These are phyloP conservation scores for Globicephala melas DNA, from an alignment of 2,113 vertebrate genomes.

Conservation along the genomic window DNA sequence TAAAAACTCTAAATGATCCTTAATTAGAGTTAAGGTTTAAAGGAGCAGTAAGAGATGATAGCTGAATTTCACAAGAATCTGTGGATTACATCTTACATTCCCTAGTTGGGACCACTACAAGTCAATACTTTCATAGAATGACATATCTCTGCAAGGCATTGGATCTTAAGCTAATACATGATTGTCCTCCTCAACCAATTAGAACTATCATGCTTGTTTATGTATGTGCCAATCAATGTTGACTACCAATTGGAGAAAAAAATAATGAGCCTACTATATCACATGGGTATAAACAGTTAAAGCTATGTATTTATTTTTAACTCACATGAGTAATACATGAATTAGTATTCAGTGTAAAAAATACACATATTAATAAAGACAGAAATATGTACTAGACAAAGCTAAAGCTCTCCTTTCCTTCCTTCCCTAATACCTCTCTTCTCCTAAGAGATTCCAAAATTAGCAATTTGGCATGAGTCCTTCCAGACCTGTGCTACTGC, in stretches of 20 bases:
- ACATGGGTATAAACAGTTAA: background rate
- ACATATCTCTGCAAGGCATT: constrained; percentile 21
- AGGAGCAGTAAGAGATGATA: constrained; percentile 46
- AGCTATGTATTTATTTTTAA: constrained; percentile 5
- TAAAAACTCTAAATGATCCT: constrained; percentile 57
- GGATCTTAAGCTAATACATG: constrained; percentile 28
- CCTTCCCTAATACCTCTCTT: background rate
- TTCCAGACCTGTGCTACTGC: background rate
- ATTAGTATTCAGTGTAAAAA: background rate
- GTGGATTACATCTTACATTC: constrained; percentile 14
- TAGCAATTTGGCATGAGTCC: background rate
- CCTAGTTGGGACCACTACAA: background rate
- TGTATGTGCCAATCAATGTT: constrained; percentile 37
- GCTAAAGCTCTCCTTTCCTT: background rate
- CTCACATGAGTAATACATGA: background rate
- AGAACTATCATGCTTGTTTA: constrained; percentile 18
- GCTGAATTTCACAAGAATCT: constrained; percentile 55
- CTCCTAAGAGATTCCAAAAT: background rate
- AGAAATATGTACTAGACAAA: background rate
- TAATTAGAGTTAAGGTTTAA: constrained; percentile 61
- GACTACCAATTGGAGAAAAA: background rate
- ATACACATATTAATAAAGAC: background rate
- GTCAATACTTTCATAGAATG: background rate
- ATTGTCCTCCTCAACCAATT: constrained; percentile 56
- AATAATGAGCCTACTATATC: background rate